Evolutionary conservation across 2,888 invertebrate species (phyloP).

Genomic region (Ametastegia equiseti): DNA sequence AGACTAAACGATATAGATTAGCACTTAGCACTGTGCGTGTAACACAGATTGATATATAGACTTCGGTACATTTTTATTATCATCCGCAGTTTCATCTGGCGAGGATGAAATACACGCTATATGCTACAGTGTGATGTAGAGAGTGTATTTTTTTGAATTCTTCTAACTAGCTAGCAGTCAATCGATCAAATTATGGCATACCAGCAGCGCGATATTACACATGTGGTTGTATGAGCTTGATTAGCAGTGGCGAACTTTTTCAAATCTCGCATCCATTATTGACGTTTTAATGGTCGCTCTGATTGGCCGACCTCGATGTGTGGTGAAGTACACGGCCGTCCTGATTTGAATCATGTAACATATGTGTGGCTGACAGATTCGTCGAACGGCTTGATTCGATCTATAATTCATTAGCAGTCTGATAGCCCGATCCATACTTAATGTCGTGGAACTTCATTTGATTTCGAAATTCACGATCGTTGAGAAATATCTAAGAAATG

Average conservation of each 20-base stretch:
- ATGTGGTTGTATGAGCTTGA: too few species aligned
- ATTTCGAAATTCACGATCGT: background rate
- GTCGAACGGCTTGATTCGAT: background rate
- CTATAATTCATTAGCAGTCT: background rate
- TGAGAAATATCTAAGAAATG: background rate
- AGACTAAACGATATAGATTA: too few species aligned
- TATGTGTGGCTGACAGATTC: background rate
- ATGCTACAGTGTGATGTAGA: background rate
- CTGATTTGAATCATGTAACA: too few species aligned
- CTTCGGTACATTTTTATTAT: background rate
- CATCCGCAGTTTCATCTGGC: background rate
- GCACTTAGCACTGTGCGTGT: too few species aligned
- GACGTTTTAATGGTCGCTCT: background rate
- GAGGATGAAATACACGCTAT: background rate
- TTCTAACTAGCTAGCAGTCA: too few species aligned
- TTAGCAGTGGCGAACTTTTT: too few species aligned
- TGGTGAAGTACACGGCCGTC: too few species aligned
- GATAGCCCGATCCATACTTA: too few species aligned
- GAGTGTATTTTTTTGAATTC: background rate
- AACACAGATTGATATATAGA: too few species aligned
- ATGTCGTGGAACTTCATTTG: background rate
- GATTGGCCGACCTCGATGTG: background rate
- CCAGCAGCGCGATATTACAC: too few species aligned
- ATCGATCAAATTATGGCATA: too few species aligned
- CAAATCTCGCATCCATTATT: background rate